Evolutionary conservation across 2,888 invertebrate species (phyloP), one percentile per base, ranked within the genome.

Genomic region (Macrophya alboannulata): DNA sequence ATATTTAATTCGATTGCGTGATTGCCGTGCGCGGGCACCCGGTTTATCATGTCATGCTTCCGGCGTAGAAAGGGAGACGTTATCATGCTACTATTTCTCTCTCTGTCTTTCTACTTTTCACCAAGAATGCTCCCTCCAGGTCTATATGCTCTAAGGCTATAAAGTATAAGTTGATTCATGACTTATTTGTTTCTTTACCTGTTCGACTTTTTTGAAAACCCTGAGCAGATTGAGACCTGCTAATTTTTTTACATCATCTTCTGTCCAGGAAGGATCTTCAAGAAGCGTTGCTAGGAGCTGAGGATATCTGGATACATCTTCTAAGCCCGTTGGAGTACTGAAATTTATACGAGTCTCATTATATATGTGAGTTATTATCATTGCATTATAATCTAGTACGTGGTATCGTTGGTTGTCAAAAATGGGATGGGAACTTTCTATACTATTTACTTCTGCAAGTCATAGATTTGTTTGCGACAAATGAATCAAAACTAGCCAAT

Each of bases 281-380:
- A 98, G 94, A 85, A 98, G 94, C 89, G 97, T 96, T n/a, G 97
- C 97, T 91, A 98, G 94, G 88, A 98, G 94, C 92, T 97, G 96
- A 48, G 98, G 98, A 93, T 98, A 98, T 89, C 96, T 96, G 86
- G 98, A 97, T 87, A 97, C 97, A 92, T 98, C 97, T 93, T 97
- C 97, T 88, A 98, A 94, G 85, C 98, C 97, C 88, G 95, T 95
- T 0, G 98, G 98, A 40, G 98, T 97, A 92, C 95, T 95, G 92
- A 79, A 90, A 92, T 85, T 84, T 84, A 48, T 85, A 88, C n/a
- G 43, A 81, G 40, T 37, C 6, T 15, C n/a, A 72, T 51, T 37
- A 74, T 55, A 55, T 6, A 25, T 25, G n/a, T n/a, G 10, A 62
- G 2, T 62, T 62, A 3, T 25, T 4, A 62, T 62, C 25, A 21